Conservation (phyloP, 2,888 invertebrate genomes). For the Leptothorax acervorum region DNA sequence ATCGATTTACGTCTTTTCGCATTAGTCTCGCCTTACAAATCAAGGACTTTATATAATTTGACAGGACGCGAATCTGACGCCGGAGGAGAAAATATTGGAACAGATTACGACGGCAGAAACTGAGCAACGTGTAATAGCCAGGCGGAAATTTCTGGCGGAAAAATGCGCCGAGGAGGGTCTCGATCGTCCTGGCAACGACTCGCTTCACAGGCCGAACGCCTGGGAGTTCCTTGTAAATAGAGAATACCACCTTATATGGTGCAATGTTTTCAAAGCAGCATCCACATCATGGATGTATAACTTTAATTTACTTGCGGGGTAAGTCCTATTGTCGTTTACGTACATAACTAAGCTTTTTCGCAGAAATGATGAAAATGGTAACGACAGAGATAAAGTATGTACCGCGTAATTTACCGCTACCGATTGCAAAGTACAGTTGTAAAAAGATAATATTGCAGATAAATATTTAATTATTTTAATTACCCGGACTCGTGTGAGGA, state of each 20-base stretch:
- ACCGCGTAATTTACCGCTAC: background rate
- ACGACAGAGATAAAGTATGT: background rate
- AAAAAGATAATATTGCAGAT: slow-evolving; percentile 13
- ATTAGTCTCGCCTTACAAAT: background rate
- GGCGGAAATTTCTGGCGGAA: slow-evolving; percentile 87
- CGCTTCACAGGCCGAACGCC: slow-evolving; percentile 90
- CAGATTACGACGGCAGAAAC: slow-evolving; percentile 88
- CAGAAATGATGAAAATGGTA: background rate
- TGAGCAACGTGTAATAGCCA: slow-evolving; percentile 87
- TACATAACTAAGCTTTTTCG: background rate
- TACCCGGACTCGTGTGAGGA: background rate
- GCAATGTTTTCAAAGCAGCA: slow-evolving; percentile 92
- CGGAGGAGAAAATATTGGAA: slow-evolving; percentile 82
- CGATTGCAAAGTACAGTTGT: background rate
- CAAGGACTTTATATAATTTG: slow-evolving; percentile 58
- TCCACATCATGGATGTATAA: slow-evolving; percentile 98
- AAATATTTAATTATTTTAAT: background rate
- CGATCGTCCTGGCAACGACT: slow-evolving; percentile 87
- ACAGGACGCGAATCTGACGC: slow-evolving; percentile 81
- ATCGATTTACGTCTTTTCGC: background rate
- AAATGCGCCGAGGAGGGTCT: slow-evolving; percentile 89
- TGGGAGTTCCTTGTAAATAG: slow-evolving; percentile 95
- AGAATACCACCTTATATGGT: slow-evolving; percentile 94
- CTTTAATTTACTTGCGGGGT: slow-evolving; percentile 94
- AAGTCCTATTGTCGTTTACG: slow-evolving; percentile 59